phyloP scores from a whole-genome alignment of 1,140 invertebrate genomes.

The Wasmannia auropunctata region DNA sequence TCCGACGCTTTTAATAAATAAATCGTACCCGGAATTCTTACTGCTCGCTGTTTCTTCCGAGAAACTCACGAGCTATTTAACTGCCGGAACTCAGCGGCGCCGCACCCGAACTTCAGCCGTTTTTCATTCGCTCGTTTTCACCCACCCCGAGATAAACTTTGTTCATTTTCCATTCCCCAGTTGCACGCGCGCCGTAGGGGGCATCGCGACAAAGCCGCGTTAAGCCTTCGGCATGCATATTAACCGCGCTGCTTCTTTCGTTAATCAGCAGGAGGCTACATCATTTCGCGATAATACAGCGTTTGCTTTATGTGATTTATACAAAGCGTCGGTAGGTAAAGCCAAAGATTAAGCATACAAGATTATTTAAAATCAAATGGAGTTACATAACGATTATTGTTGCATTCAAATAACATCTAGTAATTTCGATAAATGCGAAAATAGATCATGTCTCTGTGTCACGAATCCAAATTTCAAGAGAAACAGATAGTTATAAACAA shows the following conservation, averaged over 20 bases:
- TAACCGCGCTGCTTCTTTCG: conserved; percentile 38
- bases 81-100: conserved; percentile 49
- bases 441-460: background rate
- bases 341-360: background rate
- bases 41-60: conserved; percentile 36
- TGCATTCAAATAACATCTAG: background rate
- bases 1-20: conserved; percentile 57
- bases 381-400: background rate
- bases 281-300: background rate
- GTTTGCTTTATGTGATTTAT: background rate
- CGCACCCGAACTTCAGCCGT: conserved; percentile 40
- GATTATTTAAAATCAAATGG: background rate
- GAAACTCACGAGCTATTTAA: conserved; percentile 56
- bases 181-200: conserved; percentile 34
- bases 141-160: conserved; percentile 55
- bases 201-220: conserved; percentile 49
- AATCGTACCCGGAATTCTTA: conserved; percentile 54
- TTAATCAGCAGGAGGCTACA: conserved; percentile 18
- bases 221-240: conserved; percentile 47
- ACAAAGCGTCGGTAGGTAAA: background rate
- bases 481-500: background rate
- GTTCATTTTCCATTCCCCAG: conserved; percentile 57
- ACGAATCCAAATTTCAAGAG: background rate
- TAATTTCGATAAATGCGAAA: background rate
- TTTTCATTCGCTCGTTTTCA: conserved; percentile 57